A percentile compares a stretch with the other conserved stretches of the same genome.
phyloP scores from a whole-genome alignment of 2,888 invertebrate genomes.

The Sabellastarte sp. region DNA sequence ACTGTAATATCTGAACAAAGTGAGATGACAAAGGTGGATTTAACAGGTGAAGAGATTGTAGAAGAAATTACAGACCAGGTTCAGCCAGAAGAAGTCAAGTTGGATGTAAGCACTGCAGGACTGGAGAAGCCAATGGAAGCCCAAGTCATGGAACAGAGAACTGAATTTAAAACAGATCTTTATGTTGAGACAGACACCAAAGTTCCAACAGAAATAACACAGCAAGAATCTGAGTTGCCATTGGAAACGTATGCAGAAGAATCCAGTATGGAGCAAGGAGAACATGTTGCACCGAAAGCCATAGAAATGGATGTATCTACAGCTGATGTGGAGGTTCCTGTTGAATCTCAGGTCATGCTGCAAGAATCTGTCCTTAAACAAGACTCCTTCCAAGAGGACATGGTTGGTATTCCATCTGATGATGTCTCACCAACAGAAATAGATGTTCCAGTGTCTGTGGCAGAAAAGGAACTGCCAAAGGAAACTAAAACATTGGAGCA shows the following conservation, averaged over 20 bases:
- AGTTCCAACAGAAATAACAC: conserved; percentile 4
- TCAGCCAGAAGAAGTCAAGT: not conserved
- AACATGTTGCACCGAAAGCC: conserved; percentile 16
- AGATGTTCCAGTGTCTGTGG: too few species aligned
- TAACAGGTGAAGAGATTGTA: conserved; percentile 25
- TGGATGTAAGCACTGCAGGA: not conserved
- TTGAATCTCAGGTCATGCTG: conserved; percentile 21
- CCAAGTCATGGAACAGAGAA: conserved; percentile 1
- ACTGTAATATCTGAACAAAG: not conserved
- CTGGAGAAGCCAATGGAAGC: conserved; percentile 4
- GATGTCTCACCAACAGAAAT: too few species aligned
- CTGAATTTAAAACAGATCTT: too few species aligned
- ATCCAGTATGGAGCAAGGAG: too few species aligned
- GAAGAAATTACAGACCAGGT: conserved; percentile 2
- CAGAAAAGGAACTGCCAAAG: too few species aligned
- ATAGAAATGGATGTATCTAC: conserved; percentile 23
- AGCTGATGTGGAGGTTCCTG: conserved; percentile 20
- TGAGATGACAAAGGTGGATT: too few species aligned
- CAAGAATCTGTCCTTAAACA: too few species aligned
- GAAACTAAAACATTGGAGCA: too few species aligned
- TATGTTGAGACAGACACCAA: too few species aligned
- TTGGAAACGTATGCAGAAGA: not conserved
- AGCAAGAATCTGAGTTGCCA: not conserved
- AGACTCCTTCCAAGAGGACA: too few species aligned
- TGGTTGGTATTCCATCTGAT: too few species aligned